Base-by-base conservation (phyloP, 2,797 vertebrate species). In the Paramormyrops hopkinsi region DNA sequence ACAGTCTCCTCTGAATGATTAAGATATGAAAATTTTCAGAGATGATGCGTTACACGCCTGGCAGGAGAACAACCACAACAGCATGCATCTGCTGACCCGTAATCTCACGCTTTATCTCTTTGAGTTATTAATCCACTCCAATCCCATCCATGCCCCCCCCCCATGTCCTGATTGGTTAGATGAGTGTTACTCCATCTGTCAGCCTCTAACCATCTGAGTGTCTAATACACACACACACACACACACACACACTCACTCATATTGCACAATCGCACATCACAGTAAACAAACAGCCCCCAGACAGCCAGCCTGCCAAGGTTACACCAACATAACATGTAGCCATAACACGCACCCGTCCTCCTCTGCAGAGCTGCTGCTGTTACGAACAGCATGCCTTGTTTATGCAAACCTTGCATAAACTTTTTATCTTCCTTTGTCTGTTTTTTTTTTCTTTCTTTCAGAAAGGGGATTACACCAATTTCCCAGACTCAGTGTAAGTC, bases 121-220 rank as follows among this genome's bases (percentile, higher is more conserved):
- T 89, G 90, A 53, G 84, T 91, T 92, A 92, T 92, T 92, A 92
- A 91, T 88, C 90, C 50, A 53, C 86, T 90, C 84, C 91, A 92
- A 92, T 91, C 92, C 91, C 87, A 69, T 89, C 91, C 91, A 62
- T 83, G 84, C 48, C 87, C 87, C 41, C 33, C 86, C 88, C 88
- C 56, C 22, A 83, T 84, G 85, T 84, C 84, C 90, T 87, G 84
- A 90, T 65, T 90, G 89, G 88, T 89, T 88, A 76, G 88, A 90
- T 90, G 89, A 86, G 87, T 73, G 82, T 84, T 54, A 54, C 73
- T 92, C 90, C 90, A 91, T 91, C 90, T 92, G 90, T 90, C 89
- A 88, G 44, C 37, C 48, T 73, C 51, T 88, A 88, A 86, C 89
- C 87, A 86, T 25, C 56, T 89, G 87, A 88, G 50, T 29, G 51